Percentiles rank a stretch among this genome's conserved stretches.
Evolutionary conservation across 1,140 invertebrate genomes (phyloP).

Genomic region (Neomicropteryx cornuta): DNA sequence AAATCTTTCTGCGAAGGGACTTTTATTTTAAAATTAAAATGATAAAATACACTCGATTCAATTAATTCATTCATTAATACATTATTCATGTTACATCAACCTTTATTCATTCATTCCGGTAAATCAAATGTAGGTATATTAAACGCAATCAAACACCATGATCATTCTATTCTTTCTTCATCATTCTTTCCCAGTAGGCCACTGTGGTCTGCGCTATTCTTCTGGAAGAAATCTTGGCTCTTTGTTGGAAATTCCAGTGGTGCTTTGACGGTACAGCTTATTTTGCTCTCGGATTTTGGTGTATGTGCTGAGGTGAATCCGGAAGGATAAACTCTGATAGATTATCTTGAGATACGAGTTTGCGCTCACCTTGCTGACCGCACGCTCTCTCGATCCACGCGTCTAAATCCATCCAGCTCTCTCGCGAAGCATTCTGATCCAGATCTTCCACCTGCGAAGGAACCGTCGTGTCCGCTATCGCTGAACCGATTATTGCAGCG

Average conservation of each 20-base stretch:
- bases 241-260: conserved; percentile 30
- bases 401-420: conserved; percentile 73
- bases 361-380: conserved; percentile 44
- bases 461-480: conserved; percentile 79
- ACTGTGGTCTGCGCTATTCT: conserved; percentile 46
- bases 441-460: conserved; percentile 55
- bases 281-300: conserved; percentile 16
- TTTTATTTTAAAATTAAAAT: too few relatives aligned
- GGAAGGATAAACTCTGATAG: conserved; percentile 55
- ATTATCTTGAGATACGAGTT: conserved; percentile 50
- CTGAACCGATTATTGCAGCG: conserved; percentile 76
- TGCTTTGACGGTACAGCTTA: conserved; percentile 30
- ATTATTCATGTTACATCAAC: too few relatives aligned
- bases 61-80: too few relatives aligned
- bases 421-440: conserved; percentile 52
- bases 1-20: too few relatives aligned
- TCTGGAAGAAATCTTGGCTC: conserved; percentile 34
- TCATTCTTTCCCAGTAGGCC: conserved; percentile 72
- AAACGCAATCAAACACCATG: too few relatives aligned
- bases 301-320: conserved; percentile 49
- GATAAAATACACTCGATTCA: too few relatives aligned
- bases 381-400: conserved; percentile 73
- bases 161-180: too few relatives aligned
- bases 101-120: too few relatives aligned
- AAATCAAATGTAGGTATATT: too few relatives aligned